These are phyloP conservation scores for Drosophila willistoni DNA, from an alignment of 1,140 invertebrate genomes.

Conservation along the genomic window DNA sequence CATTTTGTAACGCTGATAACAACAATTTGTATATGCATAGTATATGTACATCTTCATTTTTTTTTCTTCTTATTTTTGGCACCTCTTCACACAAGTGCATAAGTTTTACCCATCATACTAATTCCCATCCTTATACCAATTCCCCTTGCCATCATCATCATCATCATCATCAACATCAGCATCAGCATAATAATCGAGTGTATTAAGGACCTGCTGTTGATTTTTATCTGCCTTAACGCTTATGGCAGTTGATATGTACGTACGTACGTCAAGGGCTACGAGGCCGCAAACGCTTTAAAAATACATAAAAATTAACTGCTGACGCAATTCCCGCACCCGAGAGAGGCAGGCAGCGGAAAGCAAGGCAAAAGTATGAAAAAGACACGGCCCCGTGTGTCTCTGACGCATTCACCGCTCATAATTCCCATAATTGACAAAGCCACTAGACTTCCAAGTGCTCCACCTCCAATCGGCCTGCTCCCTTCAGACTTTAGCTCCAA, in stretches of 20 bases:
- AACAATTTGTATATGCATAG: constrained; percentile 8
- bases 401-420: constrained; percentile 57
- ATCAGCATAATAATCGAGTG: constrained; percentile 14
- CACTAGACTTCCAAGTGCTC: constrained; percentile 28
- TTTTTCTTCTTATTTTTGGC: constrained; percentile 20
- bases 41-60: constrained; percentile 4
- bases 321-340: constrained; percentile 58
- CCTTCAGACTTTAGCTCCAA: constrained; percentile 42
- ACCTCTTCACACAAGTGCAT: constrained; percentile 49
- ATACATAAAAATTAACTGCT: constrained; percentile 78
- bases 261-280: constrained; percentile 36
- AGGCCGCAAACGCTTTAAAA: constrained; percentile 63
- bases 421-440: constrained; percentile 56
- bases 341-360: constrained; percentile 14
- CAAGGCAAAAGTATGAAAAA: neutral
- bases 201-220: constrained; percentile 37
- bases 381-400: constrained; percentile 4
- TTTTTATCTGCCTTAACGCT: constrained; percentile 57
- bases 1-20: constrained; percentile 48
- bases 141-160: neutral
- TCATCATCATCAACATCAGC: constrained; percentile 7
- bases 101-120: constrained; percentile 47
- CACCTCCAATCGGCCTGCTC: neutral
- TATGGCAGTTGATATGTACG: constrained; percentile 55
- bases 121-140: constrained; percentile 19